Base-by-base conservation (phyloP, 2,113 vertebrate species). In the Sarotherodon lohbergeri region DNA sequence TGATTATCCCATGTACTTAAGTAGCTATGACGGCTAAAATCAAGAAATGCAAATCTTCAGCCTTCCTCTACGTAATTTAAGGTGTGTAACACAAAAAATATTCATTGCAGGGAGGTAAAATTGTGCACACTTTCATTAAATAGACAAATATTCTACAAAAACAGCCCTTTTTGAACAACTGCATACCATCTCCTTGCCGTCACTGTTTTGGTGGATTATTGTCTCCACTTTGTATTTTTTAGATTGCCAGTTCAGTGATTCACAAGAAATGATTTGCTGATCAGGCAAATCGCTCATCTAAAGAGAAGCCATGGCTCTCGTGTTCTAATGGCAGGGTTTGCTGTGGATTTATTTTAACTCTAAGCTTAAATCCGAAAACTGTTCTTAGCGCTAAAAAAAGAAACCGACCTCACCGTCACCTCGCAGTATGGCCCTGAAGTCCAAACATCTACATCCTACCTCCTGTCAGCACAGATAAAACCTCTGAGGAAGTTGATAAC, bases 281-380 rank as follows among this genome's bases (percentile, higher is more conserved):
- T 24, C 36, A 9, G 39, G n/a, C 12, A 43, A 43, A 16, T 46
- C 2, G 8, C 39, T 71, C 66, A 43, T 4, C 66, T 24, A 9
- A 6, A 43, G 66, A 39, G 4, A 71, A 71, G 39, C 36, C n/a
- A 24, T 24, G 32, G 19, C 3, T 24, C 36, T 68, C 7, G 0
- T 22, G 36, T 71, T 71, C n/a, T 66, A 36, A 41, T 39, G 0
- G 0, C 63, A 71, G 36, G 12, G 11, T 71, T 9, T 27, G 22
- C 22, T 71, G 36, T 43, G 0, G 11, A 41, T 68, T 68, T 43
- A 14, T 71, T 43, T 41, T 6, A 71, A 71, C 66, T 73, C 13
- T 14, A 14, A 73, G 66, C 13, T 73, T 73, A 73, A 73, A 27
- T 71, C 66, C 13, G 0, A 16, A 71, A 71, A 16, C 22, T 73